phyloP scores from a whole-genome alignment of 1,140 invertebrate species.

The Nephotettix cincticeps region DNA sequence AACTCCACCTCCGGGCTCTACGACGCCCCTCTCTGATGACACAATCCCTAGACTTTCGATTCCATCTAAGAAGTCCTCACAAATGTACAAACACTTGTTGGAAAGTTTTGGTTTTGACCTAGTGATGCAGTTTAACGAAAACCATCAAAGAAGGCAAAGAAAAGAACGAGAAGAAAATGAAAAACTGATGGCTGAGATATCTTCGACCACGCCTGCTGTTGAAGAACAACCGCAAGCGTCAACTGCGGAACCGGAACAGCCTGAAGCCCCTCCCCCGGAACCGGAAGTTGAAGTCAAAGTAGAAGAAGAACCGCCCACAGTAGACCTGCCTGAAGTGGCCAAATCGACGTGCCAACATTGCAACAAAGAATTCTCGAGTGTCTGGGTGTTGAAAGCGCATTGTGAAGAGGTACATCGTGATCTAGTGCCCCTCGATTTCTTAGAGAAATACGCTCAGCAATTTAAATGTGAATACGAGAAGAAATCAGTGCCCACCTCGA shows the following conservation, averaged over 20 bases:
- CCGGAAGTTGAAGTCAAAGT: slow-evolving; percentile 53
- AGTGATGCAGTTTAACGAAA: slow-evolving; percentile 96
- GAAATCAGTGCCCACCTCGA: slow-evolving; percentile 69
- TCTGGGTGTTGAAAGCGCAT: slow-evolving; percentile 94
- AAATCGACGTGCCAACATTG: slow-evolving; percentile 86
- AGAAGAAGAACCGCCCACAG: slow-evolving; percentile 57
- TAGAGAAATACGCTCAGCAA: slow-evolving; percentile 90
- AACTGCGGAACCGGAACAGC: slow-evolving; percentile 47
- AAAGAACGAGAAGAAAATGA: slow-evolving; percentile 49
- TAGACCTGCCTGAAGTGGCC: slow-evolving; percentile 66
- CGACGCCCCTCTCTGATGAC: slow-evolving; percentile 41
- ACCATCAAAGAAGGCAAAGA: slow-evolving; percentile 68
- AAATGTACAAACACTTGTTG: slow-evolving; percentile 87
- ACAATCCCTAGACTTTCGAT: slow-evolving; percentile 45
- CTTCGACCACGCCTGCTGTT: slow-evolving; percentile 33
- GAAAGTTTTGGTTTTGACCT: slow-evolving; percentile 94
- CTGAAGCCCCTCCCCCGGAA: slow-evolving; percentile 45
- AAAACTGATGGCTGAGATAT: slow-evolving; percentile 42
- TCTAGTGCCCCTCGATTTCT: slow-evolving; percentile 82
- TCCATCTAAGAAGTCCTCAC: slow-evolving; percentile 67
- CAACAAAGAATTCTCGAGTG: slow-evolving; percentile 91
- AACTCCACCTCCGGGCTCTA: slow-evolving; percentile 40
- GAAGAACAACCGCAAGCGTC: slow-evolving; percentile 36
- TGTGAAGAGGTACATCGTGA: slow-evolving; percentile 93
- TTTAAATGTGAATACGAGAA: slow-evolving; percentile 85